Base-by-base conservation (phyloP, 2,113 vertebrate genomes). In the Saccopteryx leptura region DNA sequence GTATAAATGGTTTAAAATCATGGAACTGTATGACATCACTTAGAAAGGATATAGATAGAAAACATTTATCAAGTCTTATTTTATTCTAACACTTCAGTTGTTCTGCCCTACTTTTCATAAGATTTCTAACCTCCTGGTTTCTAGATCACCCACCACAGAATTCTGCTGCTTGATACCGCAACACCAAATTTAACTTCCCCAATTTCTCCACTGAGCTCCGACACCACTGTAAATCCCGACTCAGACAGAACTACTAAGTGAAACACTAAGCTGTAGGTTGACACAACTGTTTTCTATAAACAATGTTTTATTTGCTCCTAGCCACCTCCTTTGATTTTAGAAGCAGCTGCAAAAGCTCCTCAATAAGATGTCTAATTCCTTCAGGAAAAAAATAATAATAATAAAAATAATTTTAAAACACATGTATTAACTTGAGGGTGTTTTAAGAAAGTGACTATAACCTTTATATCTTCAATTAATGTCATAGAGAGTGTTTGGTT, bases 321-420 rank as follows among this genome's bases (percentile, higher is more conserved):
- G 9, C 18, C 5, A 78, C 8, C 2, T 33, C 19, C 15, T 74
- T 90, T 63, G 28, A 24, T 61, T 75, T 91, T 87, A 75, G 21
- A 80, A 66, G 15, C 31, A 87, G 24, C 7, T 87, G 28, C 18
- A 60, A 52, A 80, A 60, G 24, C 10, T 71, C 17, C 24, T n/a
- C 7, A 48, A 74, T 10, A 71, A 15, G 19, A 50, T 90, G 90
- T 93, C 28, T 10, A 33, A 50, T 74, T 68, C 18, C 72, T 39
- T 39, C 28, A 74, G 39, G 66, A 63, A 80, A 63, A 95, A 84
- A n/a, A 13, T 90, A n/a, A 39, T 68, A n/a, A 13, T 90, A n/a
- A 39, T 68, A 80, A 63, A 3, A 39, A 95, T 84, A n/a, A 13
- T 90, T 26, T 31, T 68, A 46, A 83, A 83, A 83, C 4, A 10